Evolutionary conservation across 1,140 invertebrate species (phyloP).

Genomic region (Chrysomallon squamiferum): DNA sequence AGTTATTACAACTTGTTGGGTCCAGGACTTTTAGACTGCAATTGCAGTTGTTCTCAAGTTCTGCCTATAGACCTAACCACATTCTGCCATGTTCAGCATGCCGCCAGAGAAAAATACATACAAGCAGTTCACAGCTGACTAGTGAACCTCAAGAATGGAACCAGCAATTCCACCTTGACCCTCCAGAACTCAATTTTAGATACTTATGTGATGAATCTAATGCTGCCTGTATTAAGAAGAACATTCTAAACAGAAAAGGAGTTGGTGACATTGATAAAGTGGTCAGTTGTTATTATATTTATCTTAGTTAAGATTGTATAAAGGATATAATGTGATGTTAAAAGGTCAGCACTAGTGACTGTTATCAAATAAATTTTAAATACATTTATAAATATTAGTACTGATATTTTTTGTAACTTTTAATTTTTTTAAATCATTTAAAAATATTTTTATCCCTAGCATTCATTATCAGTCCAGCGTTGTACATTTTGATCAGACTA

Average conservation of each 20-base stretch:
- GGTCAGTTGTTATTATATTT: constrained; percentile 62
- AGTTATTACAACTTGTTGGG: no score
- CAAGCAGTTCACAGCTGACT: not conserved
- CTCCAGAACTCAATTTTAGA: constrained; percentile 43
- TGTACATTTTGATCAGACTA: no score
- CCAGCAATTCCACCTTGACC: constrained; percentile 13
- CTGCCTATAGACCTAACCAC: not conserved
- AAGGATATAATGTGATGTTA: no score
- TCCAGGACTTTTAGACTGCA: not conserved
- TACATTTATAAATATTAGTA: no score
- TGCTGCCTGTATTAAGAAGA: constrained; percentile 68
- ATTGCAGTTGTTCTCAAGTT: not conserved
- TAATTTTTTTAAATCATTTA: no score
- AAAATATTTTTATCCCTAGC: no score
- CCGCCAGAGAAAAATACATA: not conserved
- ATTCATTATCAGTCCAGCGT: no score
- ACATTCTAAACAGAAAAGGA: constrained; percentile 74
- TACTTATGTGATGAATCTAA: constrained; percentile 67
- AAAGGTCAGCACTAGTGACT: no score
- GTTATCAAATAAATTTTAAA: no score
- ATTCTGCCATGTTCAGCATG: not conserved
- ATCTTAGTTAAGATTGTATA: no score
- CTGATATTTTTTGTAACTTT: no score
- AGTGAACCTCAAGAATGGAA: constrained; percentile 13
- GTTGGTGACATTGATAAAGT: constrained; percentile 74